A percentile compares a stretch with the other conserved stretches of the same genome.
Evolutionary conservation across 1,140 invertebrate genomes (phyloP).

Genomic region (Plectrocnemia conspersa): DNA sequence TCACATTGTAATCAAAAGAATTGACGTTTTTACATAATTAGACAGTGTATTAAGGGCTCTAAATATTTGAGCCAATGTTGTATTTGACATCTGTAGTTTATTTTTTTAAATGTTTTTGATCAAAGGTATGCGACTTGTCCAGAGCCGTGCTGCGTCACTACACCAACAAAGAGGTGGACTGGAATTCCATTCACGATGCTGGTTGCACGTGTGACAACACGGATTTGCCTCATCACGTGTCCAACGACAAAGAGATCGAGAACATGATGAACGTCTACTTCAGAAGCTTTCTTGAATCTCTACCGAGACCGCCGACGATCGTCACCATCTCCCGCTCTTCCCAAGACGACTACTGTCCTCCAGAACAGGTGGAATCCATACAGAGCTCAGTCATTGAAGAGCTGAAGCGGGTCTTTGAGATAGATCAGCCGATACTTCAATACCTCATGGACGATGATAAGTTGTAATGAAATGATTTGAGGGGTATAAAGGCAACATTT

Average conservation of each 20-base stretch:
- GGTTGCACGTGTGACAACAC: constrained; percentile 82
- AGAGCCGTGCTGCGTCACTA: constrained; percentile 51
- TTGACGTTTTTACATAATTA: no score
- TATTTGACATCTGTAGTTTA: constrained; percentile 27
- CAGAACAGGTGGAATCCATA: constrained; percentile 67
- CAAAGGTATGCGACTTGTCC: constrained; percentile 51
- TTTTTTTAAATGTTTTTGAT: no score
- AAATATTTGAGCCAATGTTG: neutral
- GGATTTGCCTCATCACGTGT: constrained; percentile 76
- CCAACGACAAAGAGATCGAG: constrained; percentile 61
- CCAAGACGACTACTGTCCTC: constrained; percentile 84
- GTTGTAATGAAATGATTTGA: neutral
- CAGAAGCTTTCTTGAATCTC: constrained; percentile 55
- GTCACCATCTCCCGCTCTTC: constrained; percentile 78
- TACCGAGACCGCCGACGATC: constrained; percentile 63
- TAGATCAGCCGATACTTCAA: constrained; percentile 25
- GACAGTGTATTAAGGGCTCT: constrained; percentile 29
- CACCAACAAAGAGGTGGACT: constrained; percentile 63
- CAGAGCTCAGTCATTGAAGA: constrained; percentile 57
- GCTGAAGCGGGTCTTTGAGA: constrained; percentile 19
- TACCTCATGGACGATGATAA: constrained; percentile 18
- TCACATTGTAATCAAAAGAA: no score
- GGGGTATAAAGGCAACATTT: no score
- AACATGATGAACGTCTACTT: constrained; percentile 56
- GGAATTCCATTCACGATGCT: constrained; percentile 73